A percentile compares a stretch with the other conserved stretches of the same genome.
Evolutionary conservation across 2,888 invertebrate species (phyloP).

Genomic region (Oxystoma pomonae): DNA sequence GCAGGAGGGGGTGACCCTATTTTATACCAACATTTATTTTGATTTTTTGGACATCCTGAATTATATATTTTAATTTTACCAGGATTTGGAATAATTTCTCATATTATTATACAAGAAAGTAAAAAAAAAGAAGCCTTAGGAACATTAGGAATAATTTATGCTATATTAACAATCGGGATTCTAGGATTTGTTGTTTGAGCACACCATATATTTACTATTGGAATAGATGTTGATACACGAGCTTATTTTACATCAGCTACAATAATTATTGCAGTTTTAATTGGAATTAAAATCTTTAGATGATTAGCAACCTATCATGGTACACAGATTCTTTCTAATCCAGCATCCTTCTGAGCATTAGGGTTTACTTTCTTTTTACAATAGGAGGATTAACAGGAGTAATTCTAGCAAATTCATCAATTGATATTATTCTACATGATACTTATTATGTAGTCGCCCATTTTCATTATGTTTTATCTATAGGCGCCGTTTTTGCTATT

Average conservation of each 20-base stretch:
- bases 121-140: slow-evolving; percentile 74
- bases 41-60: slow-evolving; percentile 86
- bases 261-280: slow-evolving; percentile 83
- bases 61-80: slow-evolving; percentile 84
- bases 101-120: slow-evolving; percentile 73
- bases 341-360: slow-evolving; percentile 61
- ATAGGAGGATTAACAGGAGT: slow-evolving; percentile 70
- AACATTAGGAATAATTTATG: slow-evolving; percentile 72
- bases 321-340: slow-evolving; percentile 56
- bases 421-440: slow-evolving; percentile 75
- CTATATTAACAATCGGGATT: slow-evolving; percentile 75
- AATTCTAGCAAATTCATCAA: slow-evolving; percentile 68
- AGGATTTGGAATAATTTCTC: slow-evolving; percentile 78
- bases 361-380: slow-evolving; percentile 76
- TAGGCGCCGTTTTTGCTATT: slow-evolving; percentile 77
- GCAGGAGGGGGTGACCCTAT: slow-evolving; percentile 77
- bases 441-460: slow-evolving; percentile 84
- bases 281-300: slow-evolving; percentile 80
- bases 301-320: slow-evolving; percentile 70
- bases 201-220: slow-evolving; percentile 82
- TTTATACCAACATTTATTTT: slow-evolving; percentile 79
- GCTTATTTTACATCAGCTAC: slow-evolving; percentile 82
- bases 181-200: slow-evolving; percentile 82
- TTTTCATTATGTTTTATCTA: slow-evolving; percentile 77
- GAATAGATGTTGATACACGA: slow-evolving; percentile 79